A percentile compares a stretch with the other conserved stretches of the same genome.
Evolutionary conservation across 2,888 invertebrate genomes (phyloP).

Genomic region (Hetaerina titia): DNA sequence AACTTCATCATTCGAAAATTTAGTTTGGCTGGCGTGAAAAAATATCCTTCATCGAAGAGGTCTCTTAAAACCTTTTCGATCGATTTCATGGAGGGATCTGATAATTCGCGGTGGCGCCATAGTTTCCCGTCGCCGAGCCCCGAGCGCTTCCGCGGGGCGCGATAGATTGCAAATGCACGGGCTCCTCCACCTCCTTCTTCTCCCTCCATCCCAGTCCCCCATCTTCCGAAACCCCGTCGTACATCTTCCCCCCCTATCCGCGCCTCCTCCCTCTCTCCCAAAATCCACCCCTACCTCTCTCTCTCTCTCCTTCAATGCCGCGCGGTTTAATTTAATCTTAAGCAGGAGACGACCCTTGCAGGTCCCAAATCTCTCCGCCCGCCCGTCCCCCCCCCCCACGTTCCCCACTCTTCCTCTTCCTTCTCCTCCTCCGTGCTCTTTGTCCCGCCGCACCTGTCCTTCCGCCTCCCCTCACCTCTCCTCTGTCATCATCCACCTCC

Average conservation of each 20-base stretch:
- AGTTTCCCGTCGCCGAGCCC: background rate
- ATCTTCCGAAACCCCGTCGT: background rate
- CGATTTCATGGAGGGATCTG: no score
- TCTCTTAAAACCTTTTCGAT: no score
- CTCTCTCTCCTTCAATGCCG: conserved; percentile 38
- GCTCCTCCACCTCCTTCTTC: background rate
- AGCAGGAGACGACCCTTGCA: conserved; percentile 50
- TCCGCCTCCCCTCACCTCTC: background rate
- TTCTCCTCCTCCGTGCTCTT: background rate
- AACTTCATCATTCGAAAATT: no score
- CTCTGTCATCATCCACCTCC: background rate
- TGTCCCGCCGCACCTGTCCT: conserved; percentile 16
- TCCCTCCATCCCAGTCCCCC: background rate
- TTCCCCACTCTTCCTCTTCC: background rate
- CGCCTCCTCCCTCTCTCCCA: background rate
- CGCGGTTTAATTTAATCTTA: conserved; percentile 65
- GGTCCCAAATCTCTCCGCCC: background rate
- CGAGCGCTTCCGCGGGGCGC: background rate
- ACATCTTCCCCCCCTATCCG: background rate
- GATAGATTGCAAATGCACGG: background rate
- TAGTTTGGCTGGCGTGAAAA: no score
- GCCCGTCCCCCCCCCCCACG: background rate
- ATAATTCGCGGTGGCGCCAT: background rate
- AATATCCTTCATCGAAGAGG: no score
- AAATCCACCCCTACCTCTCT: background rate